phyloP scores from a whole-genome alignment of 1,140 invertebrate genomes.

The Dryas iulia region DNA sequence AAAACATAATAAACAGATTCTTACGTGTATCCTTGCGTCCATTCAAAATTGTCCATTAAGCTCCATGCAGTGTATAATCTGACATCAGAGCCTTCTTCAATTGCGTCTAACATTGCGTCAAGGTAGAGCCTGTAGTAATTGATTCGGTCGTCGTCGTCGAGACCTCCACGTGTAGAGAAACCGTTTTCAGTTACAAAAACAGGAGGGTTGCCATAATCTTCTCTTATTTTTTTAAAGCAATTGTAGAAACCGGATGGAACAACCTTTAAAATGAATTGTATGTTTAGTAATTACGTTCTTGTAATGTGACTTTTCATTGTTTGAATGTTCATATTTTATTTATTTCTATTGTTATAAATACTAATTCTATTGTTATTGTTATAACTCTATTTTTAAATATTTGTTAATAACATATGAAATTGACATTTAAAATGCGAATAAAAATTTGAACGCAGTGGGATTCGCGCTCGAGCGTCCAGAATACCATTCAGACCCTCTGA shows the following conservation, averaged over 20 bases:
- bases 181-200: background rate
- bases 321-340: background rate
- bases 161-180: constrained; percentile 30
- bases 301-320: too few species aligned
- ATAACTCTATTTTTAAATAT: too few species aligned
- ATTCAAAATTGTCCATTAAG: constrained; percentile 85
- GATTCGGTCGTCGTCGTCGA: constrained; percentile 55
- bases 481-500: too few species aligned
- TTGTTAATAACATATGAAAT: too few species aligned
- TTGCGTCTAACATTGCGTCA: constrained; percentile 51
- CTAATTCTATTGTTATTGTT: too few species aligned
- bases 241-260: background rate
- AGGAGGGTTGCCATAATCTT: background rate
- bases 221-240: background rate
- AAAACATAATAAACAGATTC: constrained; percentile 21
- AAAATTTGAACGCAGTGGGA: too few species aligned
- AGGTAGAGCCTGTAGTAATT: constrained; percentile 74
- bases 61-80: constrained; percentile 83
- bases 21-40: constrained; percentile 60
- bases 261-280: background rate
- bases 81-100: constrained; percentile 59
- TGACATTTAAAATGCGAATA: too few species aligned
- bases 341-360: too few species aligned
- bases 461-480: too few species aligned
- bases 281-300: too few species aligned